A percentile compares a stretch with the other conserved stretches of the same genome.
These are phyloP conservation scores for Illadopsis cleaveri DNA, from an alignment of 2,113 vertebrate species.

Conservation along the genomic window DNA sequence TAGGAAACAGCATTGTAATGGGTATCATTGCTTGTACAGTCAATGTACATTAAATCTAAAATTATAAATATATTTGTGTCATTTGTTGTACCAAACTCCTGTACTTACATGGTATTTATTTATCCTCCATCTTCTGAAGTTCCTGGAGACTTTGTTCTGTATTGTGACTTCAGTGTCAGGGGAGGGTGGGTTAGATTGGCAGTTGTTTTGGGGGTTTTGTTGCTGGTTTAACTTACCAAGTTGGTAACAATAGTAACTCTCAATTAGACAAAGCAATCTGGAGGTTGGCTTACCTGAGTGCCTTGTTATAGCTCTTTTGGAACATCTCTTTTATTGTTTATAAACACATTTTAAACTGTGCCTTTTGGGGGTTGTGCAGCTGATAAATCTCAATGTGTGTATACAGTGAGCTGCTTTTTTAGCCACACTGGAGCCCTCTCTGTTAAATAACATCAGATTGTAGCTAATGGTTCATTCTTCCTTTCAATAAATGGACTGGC, in stretches of 20 bases:
- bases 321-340: background rate
- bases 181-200: background rate
- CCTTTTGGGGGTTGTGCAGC: background rate
- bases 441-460: background rate
- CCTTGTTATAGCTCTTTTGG: background rate
- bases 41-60: background rate
- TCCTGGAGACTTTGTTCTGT: background rate
- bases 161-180: background rate
- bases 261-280: background rate
- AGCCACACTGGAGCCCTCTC: background rate
- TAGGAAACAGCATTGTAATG: background rate
- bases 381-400: background rate
- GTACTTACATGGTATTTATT: background rate
- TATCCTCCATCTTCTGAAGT: background rate
- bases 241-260: background rate
- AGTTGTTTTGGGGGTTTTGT: background rate
- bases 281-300: background rate
- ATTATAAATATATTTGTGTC: background rate
- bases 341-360: background rate
- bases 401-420: background rate
- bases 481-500: background rate
- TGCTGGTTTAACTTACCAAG: background rate
- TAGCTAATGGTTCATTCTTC: background rate
- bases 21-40: background rate
- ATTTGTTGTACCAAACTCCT: background rate